These are phyloP conservation scores for Emydocephalus ijimae DNA, from an alignment of 2,113 vertebrate genomes.

Conservation along the genomic window DNA sequence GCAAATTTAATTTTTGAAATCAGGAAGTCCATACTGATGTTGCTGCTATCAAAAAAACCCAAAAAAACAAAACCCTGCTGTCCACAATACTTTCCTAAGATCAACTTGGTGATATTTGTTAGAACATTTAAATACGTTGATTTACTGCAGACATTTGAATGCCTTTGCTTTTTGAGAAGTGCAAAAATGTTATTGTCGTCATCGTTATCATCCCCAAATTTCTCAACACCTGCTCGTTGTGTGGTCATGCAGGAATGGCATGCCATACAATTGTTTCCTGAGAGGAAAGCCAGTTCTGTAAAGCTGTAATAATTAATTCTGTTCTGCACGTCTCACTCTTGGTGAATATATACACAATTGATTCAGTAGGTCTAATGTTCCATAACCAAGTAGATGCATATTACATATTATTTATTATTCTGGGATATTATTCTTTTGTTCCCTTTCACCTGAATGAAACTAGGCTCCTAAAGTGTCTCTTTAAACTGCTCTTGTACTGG, in stretches of 20 bases:
- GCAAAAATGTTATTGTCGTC: neutral
- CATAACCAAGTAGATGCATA: neutral
- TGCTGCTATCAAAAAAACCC: neutral
- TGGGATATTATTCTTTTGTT: constrained; percentile 15
- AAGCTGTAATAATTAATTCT: neutral
- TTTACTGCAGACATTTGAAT: neutral
- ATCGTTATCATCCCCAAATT: neutral
- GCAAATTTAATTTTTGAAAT: neutral
- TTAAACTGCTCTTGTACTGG: constrained; percentile 25
- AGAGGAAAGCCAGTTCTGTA: constrained; percentile 25
- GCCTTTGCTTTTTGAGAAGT: neutral
- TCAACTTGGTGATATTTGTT: neutral
- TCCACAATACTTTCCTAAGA: neutral
- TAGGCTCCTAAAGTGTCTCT: constrained; percentile 23
- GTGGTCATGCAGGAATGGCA: neutral
- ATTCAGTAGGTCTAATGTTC: constrained; percentile 6
- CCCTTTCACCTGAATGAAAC: constrained; percentile 16
- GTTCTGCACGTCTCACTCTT: neutral
- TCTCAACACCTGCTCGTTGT: neutral
- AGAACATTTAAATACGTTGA: neutral
- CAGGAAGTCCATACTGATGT: neutral
- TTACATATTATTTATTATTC: constrained; percentile 2
- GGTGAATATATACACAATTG: neutral
- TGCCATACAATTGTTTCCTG: neutral
- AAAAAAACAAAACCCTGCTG: neutral